Conservation (phyloP, 2,888 invertebrate genomes). For the Taenaris catops region DNA sequence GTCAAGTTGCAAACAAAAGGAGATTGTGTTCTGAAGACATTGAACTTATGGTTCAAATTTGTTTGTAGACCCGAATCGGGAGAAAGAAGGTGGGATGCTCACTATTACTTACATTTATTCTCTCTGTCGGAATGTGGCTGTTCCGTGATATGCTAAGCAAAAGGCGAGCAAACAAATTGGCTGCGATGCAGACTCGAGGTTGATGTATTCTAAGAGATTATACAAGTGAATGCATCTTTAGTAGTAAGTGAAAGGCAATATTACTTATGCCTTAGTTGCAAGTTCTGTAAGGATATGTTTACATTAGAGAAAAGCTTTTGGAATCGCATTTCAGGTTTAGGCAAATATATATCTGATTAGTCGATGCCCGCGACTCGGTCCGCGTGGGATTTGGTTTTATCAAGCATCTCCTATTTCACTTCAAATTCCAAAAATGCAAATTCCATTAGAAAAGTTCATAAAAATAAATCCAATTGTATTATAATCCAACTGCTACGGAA, state of each 20-base stretch:
- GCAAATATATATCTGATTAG: too few species aligned
- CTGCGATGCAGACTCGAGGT: slow-evolving; percentile 24
- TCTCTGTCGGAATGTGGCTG: slow-evolving; percentile 57
- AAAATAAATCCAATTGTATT: too few species aligned
- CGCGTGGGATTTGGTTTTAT: too few species aligned
- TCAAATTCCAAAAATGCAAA: too few species aligned
- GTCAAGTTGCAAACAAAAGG: too few species aligned
- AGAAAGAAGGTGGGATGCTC: slow-evolving; percentile 45
- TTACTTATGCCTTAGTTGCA: slow-evolving; percentile 1
- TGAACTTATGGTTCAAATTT: slow-evolving; percentile 9
- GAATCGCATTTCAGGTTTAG: too few species aligned
- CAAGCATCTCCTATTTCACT: too few species aligned
- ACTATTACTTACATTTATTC: slow-evolving; percentile 50
- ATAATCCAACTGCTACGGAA: too few species aligned
- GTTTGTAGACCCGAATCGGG: slow-evolving; percentile 3
- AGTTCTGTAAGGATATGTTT: background rate
- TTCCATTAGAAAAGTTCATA: too few species aligned
- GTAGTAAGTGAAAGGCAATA: slow-evolving; percentile 8
- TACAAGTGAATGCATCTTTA: slow-evolving; percentile 23
- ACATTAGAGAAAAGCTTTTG: slow-evolving; percentile 1
- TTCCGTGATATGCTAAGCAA: slow-evolving; percentile 70
- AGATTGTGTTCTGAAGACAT: too few species aligned
- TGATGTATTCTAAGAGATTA: slow-evolving; percentile 25
- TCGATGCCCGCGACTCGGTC: too few species aligned
- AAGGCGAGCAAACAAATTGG: slow-evolving; percentile 71